phyloP scores from a whole-genome alignment of 2,888 invertebrate species.

The Parthenolecanium corni region DNA sequence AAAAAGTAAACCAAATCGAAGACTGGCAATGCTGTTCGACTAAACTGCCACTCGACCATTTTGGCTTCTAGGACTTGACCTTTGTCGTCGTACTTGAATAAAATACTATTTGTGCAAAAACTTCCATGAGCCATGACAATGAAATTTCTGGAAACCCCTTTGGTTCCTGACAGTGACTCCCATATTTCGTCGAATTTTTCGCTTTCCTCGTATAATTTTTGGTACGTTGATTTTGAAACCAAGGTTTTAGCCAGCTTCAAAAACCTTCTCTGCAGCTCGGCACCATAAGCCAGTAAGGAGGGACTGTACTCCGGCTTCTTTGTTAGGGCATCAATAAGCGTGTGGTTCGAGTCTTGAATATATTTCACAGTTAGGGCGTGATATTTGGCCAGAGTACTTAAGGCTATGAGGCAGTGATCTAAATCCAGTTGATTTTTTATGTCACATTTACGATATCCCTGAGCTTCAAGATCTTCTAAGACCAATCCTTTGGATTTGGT shows the following conservation, averaged over 20 bases:
- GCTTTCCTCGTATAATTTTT: too few relatives aligned
- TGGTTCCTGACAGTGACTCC: neutral
- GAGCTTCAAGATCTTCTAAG: slow-evolving; percentile 1
- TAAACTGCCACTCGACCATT: slow-evolving; percentile 30
- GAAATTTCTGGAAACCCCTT: neutral
- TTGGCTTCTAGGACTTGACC: slow-evolving; percentile 4
- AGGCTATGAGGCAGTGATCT: neutral
- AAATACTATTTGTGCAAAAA: slow-evolving; percentile 22
- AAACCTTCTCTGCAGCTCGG: too few relatives aligned
- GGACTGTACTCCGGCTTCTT: too few relatives aligned
- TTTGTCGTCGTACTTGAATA: slow-evolving; percentile 29
- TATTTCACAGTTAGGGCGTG: slow-evolving; percentile 8
- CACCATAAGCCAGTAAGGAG: too few relatives aligned
- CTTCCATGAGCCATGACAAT: slow-evolving; percentile 15
- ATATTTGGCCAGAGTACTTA: slow-evolving; percentile 2
- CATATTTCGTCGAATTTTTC: neutral
- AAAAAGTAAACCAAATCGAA: slow-evolving; percentile 30
- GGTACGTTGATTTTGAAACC: too few relatives aligned
- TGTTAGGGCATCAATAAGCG: neutral
- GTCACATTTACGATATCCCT: slow-evolving; percentile 1
- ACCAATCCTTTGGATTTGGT: neutral
- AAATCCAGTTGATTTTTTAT: slow-evolving; percentile 12
- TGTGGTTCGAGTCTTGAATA: neutral
- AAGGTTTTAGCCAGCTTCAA: too few relatives aligned
- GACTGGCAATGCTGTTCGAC: slow-evolving; percentile 28